Conservation (phyloP, 2,888 invertebrate species). For the Baccha elongata region DNA sequence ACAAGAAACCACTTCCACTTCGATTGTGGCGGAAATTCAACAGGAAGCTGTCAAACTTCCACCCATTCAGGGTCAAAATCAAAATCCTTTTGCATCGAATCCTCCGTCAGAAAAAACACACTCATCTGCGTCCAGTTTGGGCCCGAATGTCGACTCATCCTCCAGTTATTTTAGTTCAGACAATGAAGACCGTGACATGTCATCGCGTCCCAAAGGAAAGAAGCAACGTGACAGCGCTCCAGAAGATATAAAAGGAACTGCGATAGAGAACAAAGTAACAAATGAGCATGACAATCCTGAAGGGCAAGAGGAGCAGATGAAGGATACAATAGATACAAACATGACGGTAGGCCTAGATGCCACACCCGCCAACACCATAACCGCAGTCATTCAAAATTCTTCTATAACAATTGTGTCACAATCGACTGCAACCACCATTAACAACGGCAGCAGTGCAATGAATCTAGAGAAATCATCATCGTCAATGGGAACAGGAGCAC, state of each 20-base stretch:
- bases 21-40: conserved; percentile 52
- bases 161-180: conserved; percentile 84
- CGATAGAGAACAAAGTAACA: conserved; percentile 49
- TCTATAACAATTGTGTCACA: conserved; percentile 59
- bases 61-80: conserved; percentile 76
- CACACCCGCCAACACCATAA: conserved; percentile 25
- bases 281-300: conserved; percentile 45
- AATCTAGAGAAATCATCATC: conserved; percentile 58
- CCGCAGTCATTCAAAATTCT: conserved; percentile 61
- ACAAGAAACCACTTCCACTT: conserved; percentile 1
- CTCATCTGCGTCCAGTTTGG: conserved; percentile 87
- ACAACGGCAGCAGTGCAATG: conserved; percentile 40
- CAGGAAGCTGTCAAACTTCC: conserved; percentile 79
- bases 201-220: conserved; percentile 55
- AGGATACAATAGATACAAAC: conserved; percentile 39
- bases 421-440: conserved; percentile 58
- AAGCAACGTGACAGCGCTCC: conserved; percentile 28
- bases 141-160: conserved; percentile 88
- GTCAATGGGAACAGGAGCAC: conserved; percentile 19
- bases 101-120: conserved; percentile 70
- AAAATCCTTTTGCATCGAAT: conserved; percentile 49
- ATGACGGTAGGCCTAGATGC: conserved; percentile 63
- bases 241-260: conserved; percentile 25
- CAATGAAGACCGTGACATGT: conserved; percentile 77
- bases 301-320: conserved; percentile 28